phyloP scores from a whole-genome alignment of 2,888 invertebrate species.

The Tenthredo livida region DNA sequence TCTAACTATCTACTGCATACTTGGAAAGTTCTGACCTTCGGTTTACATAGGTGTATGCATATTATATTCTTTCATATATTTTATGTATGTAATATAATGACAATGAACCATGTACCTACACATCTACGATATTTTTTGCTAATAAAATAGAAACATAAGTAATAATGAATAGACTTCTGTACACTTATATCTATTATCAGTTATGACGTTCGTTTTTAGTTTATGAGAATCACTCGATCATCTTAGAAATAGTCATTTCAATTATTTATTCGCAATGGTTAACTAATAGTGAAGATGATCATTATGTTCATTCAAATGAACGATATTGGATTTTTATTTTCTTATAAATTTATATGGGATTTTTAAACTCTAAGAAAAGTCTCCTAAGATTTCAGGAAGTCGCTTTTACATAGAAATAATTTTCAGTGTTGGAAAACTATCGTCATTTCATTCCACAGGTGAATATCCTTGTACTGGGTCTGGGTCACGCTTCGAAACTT shows the following conservation, averaged over 20 bases:
- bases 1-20: not conserved
- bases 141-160: too few species aligned
- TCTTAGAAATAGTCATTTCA: too few species aligned
- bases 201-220: too few species aligned
- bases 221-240: too few species aligned
- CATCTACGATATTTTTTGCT: too few species aligned
- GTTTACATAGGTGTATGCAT: not conserved
- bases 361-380: not conserved
- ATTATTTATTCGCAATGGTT: too few species aligned
- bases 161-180: too few species aligned
- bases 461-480: constrained; percentile 10
- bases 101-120: not conserved
- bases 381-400: not conserved
- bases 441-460: not conserved
- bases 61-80: not conserved
- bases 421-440: not conserved
- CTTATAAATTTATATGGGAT: not conserved
- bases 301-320: not conserved
- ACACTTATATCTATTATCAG: too few species aligned
- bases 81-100: not conserved
- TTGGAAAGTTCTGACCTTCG: constrained; percentile 30
- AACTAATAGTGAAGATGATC: not conserved
- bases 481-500: constrained; percentile 11
- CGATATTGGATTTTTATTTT: not conserved
- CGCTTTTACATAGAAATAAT: not conserved